Percentiles rank a stretch among this genome's conserved stretches.
Evolutionary conservation across 2,113 vertebrate species (phyloP).

Genomic region (Toxotes chatareus): DNA sequence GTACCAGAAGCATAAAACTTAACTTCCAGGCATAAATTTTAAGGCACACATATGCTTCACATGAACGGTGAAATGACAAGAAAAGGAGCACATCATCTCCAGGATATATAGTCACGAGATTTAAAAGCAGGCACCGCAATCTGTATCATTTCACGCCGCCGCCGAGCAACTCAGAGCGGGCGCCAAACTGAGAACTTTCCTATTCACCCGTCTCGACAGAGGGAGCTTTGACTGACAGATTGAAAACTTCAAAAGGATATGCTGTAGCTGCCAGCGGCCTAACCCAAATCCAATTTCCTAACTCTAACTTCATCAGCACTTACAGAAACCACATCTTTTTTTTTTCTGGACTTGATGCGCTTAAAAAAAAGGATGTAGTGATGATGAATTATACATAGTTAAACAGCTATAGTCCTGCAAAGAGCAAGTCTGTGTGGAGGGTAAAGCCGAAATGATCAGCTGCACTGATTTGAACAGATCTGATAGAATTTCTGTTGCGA

Average conservation of each 20-base stretch:
- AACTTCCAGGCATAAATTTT: constrained; percentile 9
- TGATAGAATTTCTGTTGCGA: too few species aligned
- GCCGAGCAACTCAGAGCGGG: neutral
- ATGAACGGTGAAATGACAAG: neutral
- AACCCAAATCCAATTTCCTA: constrained; percentile 69
- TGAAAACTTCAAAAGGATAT: constrained; percentile 40
- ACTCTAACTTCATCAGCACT: constrained; percentile 61
- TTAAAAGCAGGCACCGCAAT: neutral
- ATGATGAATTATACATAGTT: constrained; percentile 32
- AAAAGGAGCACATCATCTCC: constrained; percentile 2
- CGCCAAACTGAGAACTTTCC: constrained; percentile 46
- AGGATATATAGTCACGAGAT: neutral
- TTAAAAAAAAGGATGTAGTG: constrained; percentile 15
- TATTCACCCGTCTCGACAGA: neutral
- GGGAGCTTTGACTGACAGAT: constrained; percentile 51
- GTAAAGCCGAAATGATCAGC: neutral
- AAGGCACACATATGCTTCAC: constrained; percentile 11
- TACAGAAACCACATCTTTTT: constrained; percentile 46
- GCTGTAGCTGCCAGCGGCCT: constrained; percentile 33
- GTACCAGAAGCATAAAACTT: neutral
- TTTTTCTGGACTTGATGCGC: neutral
- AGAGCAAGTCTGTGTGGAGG: neutral
- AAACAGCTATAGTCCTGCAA: neutral
- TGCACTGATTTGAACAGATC: neutral
- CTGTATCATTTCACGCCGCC: neutral